A percentile compares a stretch with the other conserved stretches of the same genome.
Evolutionary conservation across 2,888 invertebrate genomes (phyloP).

Genomic region (Pyrrhosoma nymphula): DNA sequence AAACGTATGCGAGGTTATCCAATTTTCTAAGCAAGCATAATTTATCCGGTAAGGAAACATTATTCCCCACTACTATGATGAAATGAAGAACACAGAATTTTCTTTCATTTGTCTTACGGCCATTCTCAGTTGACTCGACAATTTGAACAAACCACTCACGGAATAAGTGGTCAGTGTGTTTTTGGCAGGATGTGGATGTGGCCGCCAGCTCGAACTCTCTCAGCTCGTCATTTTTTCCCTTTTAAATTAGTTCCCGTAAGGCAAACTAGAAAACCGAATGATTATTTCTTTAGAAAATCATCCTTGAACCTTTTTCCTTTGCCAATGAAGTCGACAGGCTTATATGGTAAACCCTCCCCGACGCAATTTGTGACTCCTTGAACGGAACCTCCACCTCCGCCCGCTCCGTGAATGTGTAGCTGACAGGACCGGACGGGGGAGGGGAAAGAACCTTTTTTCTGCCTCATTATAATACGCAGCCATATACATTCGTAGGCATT

Average conservation of each 20-base stretch:
- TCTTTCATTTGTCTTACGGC: neutral
- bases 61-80: neutral
- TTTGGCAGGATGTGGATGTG: neutral
- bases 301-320: neutral
- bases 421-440: neutral
- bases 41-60: neutral
- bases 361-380: constrained; percentile 12
- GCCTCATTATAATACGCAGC: constrained; percentile 57
- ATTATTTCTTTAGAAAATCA: neutral
- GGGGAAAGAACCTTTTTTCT: neutral
- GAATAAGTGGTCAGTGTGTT: neutral
- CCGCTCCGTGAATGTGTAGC: neutral
- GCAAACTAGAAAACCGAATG: neutral
- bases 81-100: neutral
- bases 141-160: neutral
- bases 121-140: neutral
- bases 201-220: too few species aligned
- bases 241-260: neutral
- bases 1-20: neutral
- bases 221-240: neutral
- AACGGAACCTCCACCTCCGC: neutral
- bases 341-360: neutral
- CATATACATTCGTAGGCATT: constrained; percentile 23
- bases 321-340: neutral
- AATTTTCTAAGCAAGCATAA: neutral